Percentiles rank a stretch among this genome's conserved stretches.
Evolutionary conservation across 2,888 invertebrate genomes (phyloP).

Genomic region (Hypsopygia costalis): DNA sequence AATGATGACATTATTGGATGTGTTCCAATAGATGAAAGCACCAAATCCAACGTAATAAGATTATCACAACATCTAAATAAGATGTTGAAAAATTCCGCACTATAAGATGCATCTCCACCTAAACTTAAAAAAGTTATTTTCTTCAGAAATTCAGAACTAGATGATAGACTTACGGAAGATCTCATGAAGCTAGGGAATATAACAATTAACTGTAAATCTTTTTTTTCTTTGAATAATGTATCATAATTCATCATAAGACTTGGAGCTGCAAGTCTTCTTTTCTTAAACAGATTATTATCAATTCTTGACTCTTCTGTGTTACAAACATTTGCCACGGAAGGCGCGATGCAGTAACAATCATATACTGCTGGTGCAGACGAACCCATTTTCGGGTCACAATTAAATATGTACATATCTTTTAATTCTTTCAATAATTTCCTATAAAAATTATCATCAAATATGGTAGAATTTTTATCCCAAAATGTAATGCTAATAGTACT

Average conservation of each 20-base stretch:
- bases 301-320: slow-evolving; percentile 7
- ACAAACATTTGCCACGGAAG: slow-evolving; percentile 14
- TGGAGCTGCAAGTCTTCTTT: slow-evolving; percentile 32
- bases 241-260: slow-evolving; percentile 47
- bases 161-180: slow-evolving; percentile 34
- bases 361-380: slow-evolving; percentile 21
- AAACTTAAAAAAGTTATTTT: slow-evolving; percentile 59
- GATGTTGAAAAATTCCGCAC: slow-evolving; percentile 48
- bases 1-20: slow-evolving; percentile 31
- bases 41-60: slow-evolving; percentile 49
- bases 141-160: slow-evolving; percentile 38
- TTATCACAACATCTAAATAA: slow-evolving; percentile 48
- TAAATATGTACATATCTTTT: slow-evolving; percentile 17
- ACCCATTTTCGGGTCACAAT: not conserved
- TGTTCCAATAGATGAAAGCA: slow-evolving; percentile 28
- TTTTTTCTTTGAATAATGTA: slow-evolving; percentile 35
- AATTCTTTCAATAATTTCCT: slow-evolving; percentile 32
- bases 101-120: slow-evolving; percentile 38
- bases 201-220: slow-evolving; percentile 27
- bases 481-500: slow-evolving; percentile 43
- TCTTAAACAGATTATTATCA: slow-evolving; percentile 31
- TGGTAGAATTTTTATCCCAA: slow-evolving; percentile 44
- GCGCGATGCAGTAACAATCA: slow-evolving; percentile 40
- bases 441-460: slow-evolving; percentile 50
- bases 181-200: slow-evolving; percentile 34